Conservation (phyloP, 1,140 invertebrate species). For the Drosophila suzukii region DNA sequence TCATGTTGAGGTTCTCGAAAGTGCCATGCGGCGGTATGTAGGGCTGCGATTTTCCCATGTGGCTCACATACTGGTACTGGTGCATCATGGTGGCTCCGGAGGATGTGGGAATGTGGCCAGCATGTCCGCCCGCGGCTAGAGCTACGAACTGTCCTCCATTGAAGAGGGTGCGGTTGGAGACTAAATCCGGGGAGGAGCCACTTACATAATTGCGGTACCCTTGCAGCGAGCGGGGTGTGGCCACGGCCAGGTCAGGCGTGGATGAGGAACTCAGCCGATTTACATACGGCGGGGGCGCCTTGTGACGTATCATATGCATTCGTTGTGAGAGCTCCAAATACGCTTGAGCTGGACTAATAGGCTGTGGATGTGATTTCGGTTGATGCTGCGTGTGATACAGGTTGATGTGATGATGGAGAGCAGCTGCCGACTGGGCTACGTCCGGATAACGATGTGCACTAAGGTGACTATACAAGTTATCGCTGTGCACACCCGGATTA, state of each 20-base stretch:
- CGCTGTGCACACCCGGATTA: slow-evolving; percentile 65
- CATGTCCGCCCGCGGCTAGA: slow-evolving; percentile 35
- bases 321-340: slow-evolving; percentile 84
- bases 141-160: slow-evolving; percentile 80
- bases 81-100: slow-evolving; percentile 76
- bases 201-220: slow-evolving; percentile 88
- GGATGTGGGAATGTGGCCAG: slow-evolving; percentile 68
- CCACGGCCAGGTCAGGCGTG: slow-evolving; percentile 91
- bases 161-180: slow-evolving; percentile 88
- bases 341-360: slow-evolving; percentile 39
- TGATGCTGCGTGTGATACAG: slow-evolving; percentile 67
- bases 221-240: slow-evolving; percentile 85
- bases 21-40: slow-evolving; percentile 87
- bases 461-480: slow-evolving; percentile 67
- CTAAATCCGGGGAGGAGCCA: slow-evolving; percentile 91
- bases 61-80: slow-evolving; percentile 80
- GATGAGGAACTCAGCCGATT: slow-evolving; percentile 90
- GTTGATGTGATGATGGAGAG: slow-evolving; percentile 75
- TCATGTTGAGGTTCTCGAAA: slow-evolving; percentile 88
- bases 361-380: slow-evolving; percentile 53
- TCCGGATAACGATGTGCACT: slow-evolving; percentile 85
- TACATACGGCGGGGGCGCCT: slow-evolving; percentile 93
- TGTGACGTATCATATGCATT: slow-evolving; percentile 89
- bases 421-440: slow-evolving; percentile 86
- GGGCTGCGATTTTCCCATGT: slow-evolving; percentile 85